Conservation (phyloP, 1,140 invertebrate species). For the Drosophila pallidifrons region DNA sequence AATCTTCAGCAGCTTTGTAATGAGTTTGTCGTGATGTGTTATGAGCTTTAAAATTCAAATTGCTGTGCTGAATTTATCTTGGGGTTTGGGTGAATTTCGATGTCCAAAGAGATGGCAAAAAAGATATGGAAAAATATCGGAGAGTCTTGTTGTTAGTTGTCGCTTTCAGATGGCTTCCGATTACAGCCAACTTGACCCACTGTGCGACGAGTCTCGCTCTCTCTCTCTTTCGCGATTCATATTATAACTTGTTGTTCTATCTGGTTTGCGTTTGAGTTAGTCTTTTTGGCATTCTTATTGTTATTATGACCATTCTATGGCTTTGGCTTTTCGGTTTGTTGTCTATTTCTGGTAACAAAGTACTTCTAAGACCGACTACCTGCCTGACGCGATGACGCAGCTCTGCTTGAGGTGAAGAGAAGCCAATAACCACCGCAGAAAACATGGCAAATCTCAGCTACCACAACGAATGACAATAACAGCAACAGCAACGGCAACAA, state of each 20-base stretch:
- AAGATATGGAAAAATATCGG: constrained; percentile 32
- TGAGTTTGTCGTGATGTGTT: constrained; percentile 77
- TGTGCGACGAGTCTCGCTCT: constrained; percentile 23
- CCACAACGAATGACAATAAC: constrained; percentile 32
- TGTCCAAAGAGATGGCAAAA: constrained; percentile 7
- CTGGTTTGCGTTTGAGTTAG: constrained; percentile 32
- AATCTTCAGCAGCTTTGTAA: constrained; percentile 55
- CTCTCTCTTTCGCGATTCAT: neutral
- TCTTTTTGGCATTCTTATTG: constrained; percentile 35
- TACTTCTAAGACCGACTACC: constrained; percentile 26
- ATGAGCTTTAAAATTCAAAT: constrained; percentile 69
- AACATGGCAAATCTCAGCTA: constrained; percentile 36
- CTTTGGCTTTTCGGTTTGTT: constrained; percentile 26
- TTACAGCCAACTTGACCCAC: constrained; percentile 44
- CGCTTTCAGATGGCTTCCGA: constrained; percentile 27
- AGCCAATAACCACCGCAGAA: constrained; percentile 36
- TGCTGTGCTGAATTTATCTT: constrained; percentile 41
- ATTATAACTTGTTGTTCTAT: constrained; percentile 33
- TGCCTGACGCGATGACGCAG: constrained; percentile 40
- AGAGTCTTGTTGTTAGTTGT: constrained; percentile 39
- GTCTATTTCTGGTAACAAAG: constrained; percentile 50
- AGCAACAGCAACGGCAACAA: constrained; percentile 14
- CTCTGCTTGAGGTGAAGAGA: constrained; percentile 26
- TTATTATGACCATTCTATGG: constrained; percentile 48
- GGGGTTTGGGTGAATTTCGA: constrained; percentile 15